Percentiles rank a stretch among this genome's conserved stretches.
Evolutionary conservation across 92 coral and sea anemone species (phyloP).

Genomic region (Zoanthus sociatus): DNA sequence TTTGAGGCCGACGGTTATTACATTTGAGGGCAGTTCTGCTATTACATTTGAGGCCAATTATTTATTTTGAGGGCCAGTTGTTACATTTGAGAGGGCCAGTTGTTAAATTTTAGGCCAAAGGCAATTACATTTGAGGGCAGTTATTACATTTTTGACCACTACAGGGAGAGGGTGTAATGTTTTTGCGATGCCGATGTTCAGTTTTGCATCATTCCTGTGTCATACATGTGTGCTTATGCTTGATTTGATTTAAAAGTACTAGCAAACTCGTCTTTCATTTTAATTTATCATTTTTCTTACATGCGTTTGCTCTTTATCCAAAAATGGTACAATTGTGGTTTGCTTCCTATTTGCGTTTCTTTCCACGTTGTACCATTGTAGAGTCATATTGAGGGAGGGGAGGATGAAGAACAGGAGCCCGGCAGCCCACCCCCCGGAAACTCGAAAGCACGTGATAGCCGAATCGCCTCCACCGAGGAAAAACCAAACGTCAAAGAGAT

Average conservation of each 20-base stretch:
- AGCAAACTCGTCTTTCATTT: too few species aligned
- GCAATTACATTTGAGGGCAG: too few species aligned
- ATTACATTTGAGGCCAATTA: too few species aligned
- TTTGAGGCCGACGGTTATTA: too few species aligned
- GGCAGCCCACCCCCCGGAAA: not conserved
- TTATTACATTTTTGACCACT: too few species aligned
- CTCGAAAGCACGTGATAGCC: conserved; percentile 32
- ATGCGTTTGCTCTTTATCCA: conserved; percentile 56
- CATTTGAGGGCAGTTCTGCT: too few species aligned
- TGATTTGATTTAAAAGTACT: not conserved
- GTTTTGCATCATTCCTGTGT: not conserved
- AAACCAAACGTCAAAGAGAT: conserved; percentile 34
- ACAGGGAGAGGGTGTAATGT: too few species aligned
- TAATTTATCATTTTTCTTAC: not conserved
- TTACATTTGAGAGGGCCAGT: too few species aligned
- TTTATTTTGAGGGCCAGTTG: too few species aligned
- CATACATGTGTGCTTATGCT: not conserved
- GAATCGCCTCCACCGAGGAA: conserved; percentile 22
- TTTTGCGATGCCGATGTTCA: not conserved
- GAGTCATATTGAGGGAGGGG: conserved; percentile 57
- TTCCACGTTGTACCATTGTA: conserved; percentile 67
- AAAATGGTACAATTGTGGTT: conserved; percentile 73
- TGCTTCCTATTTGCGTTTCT: conserved; percentile 75
- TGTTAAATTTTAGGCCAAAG: too few species aligned
- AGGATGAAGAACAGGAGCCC: conserved; percentile 56